Evolutionary conservation across 2,888 invertebrate genomes (phyloP), one percentile per base, ranked within the genome.

Genomic region (Oxyscelio sp.): DNA sequence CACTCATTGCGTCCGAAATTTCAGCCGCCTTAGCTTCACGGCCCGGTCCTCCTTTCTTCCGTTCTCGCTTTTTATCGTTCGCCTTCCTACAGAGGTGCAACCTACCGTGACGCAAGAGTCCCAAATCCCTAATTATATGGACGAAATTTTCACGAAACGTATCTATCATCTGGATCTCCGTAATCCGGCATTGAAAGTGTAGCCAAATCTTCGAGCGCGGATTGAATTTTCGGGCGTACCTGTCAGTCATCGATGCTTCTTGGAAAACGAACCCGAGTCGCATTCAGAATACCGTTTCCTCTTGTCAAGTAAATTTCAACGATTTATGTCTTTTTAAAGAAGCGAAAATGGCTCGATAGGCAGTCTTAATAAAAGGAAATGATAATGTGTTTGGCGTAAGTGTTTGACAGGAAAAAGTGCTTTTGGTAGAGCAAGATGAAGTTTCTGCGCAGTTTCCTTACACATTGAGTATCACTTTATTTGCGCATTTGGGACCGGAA

Each of bases 91-190:
- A 40, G 50, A 75, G 74, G 83, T 73, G 77, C 83, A 79, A 56
- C 54, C 61, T 63, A 74, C 45, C 85, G 86, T 86, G 87, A 86
- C 85, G 79, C 48, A 83, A 82, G 74, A 82, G 63, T 38, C 71
- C 68, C 52, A 78, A 83, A 83, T 80, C 85, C 84, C 68, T 85
- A 87, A 86, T 87, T 87, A 88, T 79, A 79, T 80, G 79, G 82
- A 45, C 66, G 77, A 78, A 78, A 78, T 86, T 86, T 83, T 85
- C 86, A 83, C 66, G 50, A 84, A 83, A 83, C 83, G 85, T 88
- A 88, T 88, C 88, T 87, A 84, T 88, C 87, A 86, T 88, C 82
- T 85, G 87, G 86, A 88, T 87, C 87, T 88, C 52, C 66, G 9
- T 48, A 24, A 34, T 48, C 40, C 52, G 21, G 59, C 71, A 74